Base-by-base conservation (phyloP, 2,113 vertebrate species). In the Xyrauchen texanus region DNA sequence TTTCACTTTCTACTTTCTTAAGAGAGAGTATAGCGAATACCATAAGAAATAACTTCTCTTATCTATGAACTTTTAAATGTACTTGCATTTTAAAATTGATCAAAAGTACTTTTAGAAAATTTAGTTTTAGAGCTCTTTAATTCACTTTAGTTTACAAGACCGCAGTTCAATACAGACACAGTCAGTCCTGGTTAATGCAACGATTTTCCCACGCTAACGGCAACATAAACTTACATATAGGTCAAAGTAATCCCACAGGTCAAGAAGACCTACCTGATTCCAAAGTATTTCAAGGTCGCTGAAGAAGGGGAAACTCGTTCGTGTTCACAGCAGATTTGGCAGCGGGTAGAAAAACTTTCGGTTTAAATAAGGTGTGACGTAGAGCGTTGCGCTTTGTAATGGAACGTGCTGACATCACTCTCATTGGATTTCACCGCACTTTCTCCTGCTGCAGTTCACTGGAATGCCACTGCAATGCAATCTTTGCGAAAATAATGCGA, bases 1-100 rank as follows among this genome's bases (percentile, higher is more conserved):
- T 79, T 79, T 79, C 68, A 60, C 76, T 78, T 78, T 78, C 63
- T 63, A 63, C 47, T 11, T 46, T 10, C 4, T 5, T 34, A 34
- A 34, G 21, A 34, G 21, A 34, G 21, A 34, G 21, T 34, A 34
- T 34, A 34, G 21, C 21, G 21, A 34, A 34, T 34, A 34, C 51
- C 4, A 52, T 52, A 4, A 11, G 51, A 52, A 52, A 52, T 10
- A 52, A 4, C 51, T 10, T 7, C 49, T 51, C 49, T 9, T 52
- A 9, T 3, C 3, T 34, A 34, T 34, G 21, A 1, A 34, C 21
- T 34, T 34, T 34, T 34, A 34, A 34, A 34, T 34, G 21, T 34
- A 34, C 21, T 34, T 34, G 3, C 21, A 34, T 34, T 1, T 34
- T 34, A 34, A 34, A 34, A 34, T 1, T 34, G 21, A 34, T 34